Evolutionary conservation across 1,140 invertebrate species (phyloP).

Genomic region (Adoxophyes honmai): DNA sequence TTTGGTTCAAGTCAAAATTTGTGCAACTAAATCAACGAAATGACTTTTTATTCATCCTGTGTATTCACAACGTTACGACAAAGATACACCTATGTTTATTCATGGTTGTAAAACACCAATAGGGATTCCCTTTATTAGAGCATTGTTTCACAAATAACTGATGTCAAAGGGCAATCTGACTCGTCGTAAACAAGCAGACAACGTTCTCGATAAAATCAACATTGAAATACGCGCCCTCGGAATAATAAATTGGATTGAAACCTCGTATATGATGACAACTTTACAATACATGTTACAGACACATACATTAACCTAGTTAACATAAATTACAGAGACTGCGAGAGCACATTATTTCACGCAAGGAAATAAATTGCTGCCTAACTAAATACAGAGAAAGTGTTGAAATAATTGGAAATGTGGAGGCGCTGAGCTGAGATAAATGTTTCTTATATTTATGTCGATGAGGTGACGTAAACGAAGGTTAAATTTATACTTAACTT

Average conservation of each 20-base stretch:
- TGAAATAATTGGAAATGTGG: background rate
- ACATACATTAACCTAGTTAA: slow-evolving; percentile 12
- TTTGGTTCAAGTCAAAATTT: too few relatives aligned
- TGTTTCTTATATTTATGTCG: background rate
- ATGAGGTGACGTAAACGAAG: too few relatives aligned
- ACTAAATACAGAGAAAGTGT: background rate
- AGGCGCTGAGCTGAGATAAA: too few relatives aligned
- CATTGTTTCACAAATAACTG: slow-evolving; percentile 46
- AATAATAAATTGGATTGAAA: slow-evolving; percentile 34
- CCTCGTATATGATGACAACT: slow-evolving; percentile 19
- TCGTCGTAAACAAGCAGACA: slow-evolving; percentile 32
- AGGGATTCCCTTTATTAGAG: slow-evolving; percentile 13
- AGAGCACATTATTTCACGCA: slow-evolving; percentile 9
- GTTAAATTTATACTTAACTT: too few relatives aligned
- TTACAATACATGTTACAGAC: slow-evolving; percentile 3
- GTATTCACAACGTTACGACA: background rate
- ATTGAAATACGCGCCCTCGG: slow-evolving; percentile 32
- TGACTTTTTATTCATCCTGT: too few relatives aligned
- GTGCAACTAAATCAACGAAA: too few relatives aligned
- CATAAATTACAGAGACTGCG: slow-evolving; percentile 3
- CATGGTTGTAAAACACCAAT: background rate
- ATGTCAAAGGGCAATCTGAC: slow-evolving; percentile 32
- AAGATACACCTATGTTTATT: background rate
- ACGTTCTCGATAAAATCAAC: slow-evolving; percentile 43
- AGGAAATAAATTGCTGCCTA: slow-evolving; percentile 10